Base-by-base conservation (phyloP, 2,113 vertebrate species). In the Stigmatopora nigra region DNA sequence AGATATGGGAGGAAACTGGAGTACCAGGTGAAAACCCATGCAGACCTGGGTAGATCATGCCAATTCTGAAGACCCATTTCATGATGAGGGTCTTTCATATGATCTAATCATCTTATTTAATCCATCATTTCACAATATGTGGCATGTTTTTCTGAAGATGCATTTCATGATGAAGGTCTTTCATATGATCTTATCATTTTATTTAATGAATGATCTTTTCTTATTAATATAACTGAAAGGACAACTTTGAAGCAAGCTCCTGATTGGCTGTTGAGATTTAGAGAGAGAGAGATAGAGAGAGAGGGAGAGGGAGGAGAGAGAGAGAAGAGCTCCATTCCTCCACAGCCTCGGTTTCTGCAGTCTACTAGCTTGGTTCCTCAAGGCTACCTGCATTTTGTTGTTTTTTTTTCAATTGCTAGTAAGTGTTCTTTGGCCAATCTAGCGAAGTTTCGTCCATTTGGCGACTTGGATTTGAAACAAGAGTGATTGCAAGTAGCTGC, bases 321-420 rank as follows among this genome's bases (percentile, higher is more conserved):
- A 14, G 56, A 44, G 67, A 45, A 31, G 59, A 61, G 75, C 78
- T 73, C 79, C 84, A 84, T 87, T 87, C 83, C 86, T 83, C 57
- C 73, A 83, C 83, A 78, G 69, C 63, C 57, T 31, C 64, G 67
- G 57, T 69, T 41, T 36, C 14, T 17, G 64, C 52, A 4, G n/a
- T 25, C 45, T 2, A 59, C 67, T 35, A 31, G 16, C 8, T 47
- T 67, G 17, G 58, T 35, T 47, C 65, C 48, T 48, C 55, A 65
- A n/a, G n/a, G 25, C 47, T 19, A 5, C 14, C 9, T 45, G 1
- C 4, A 22, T 20, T 41, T 41, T 41, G 38, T 41, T 41, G 10
- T 38, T 12, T 5, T 1, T n/a, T 15, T 1, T 19, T 49, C 61
- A 10, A 0, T 3, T 60, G 16, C 9, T 2, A 10, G n/a, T 5